A percentile compares a stretch with the other conserved stretches of the same genome.
These are phyloP conservation scores for Merodon equestris DNA, from an alignment of 2,888 invertebrate genomes.

Conservation along the genomic window DNA sequence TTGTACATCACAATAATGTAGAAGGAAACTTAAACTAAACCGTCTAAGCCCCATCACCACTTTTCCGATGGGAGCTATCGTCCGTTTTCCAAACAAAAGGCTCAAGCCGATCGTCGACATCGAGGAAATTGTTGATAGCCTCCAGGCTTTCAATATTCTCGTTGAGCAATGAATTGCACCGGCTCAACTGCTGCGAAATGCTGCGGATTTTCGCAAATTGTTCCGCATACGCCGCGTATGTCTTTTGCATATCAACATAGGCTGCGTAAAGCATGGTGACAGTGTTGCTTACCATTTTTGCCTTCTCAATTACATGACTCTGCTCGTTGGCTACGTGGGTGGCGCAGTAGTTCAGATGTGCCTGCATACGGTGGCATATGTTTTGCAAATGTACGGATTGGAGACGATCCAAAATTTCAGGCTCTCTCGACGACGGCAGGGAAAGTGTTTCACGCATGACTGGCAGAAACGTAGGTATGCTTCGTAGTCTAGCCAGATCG, in stretches of 20 bases:
- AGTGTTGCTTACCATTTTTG: constrained; percentile 87
- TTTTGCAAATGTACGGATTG: constrained; percentile 84
- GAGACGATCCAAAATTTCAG: constrained; percentile 89
- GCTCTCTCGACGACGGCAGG: constrained; percentile 90
- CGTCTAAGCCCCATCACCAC: constrained; percentile 19
- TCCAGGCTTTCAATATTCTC: constrained; percentile 92
- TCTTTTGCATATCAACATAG: constrained; percentile 90
- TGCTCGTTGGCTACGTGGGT: constrained; percentile 91
- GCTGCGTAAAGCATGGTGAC: constrained; percentile 84
- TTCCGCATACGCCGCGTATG: constrained; percentile 91
- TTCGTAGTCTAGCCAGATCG: constrained; percentile 79
- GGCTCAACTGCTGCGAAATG: constrained; percentile 88
- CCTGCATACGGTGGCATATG: constrained; percentile 89
- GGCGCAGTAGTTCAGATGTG: constrained; percentile 90
- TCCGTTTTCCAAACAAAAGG: constrained; percentile 94
- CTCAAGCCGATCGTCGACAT: constrained; percentile 89
- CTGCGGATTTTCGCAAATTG: constrained; percentile 90
- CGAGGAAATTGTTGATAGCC: constrained; percentile 89
- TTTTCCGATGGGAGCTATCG: constrained; percentile 21
- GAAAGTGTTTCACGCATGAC: constrained; percentile 94
- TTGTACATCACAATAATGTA: constrained; percentile 34
- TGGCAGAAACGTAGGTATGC: constrained; percentile 94
- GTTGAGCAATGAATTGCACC: constrained; percentile 89
- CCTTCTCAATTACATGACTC: constrained; percentile 84
- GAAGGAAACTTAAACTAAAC: constrained; percentile 22